These are phyloP conservation scores for Telmatherina bonti DNA, from an alignment of 2,797 vertebrate species.

Conservation along the genomic window DNA sequence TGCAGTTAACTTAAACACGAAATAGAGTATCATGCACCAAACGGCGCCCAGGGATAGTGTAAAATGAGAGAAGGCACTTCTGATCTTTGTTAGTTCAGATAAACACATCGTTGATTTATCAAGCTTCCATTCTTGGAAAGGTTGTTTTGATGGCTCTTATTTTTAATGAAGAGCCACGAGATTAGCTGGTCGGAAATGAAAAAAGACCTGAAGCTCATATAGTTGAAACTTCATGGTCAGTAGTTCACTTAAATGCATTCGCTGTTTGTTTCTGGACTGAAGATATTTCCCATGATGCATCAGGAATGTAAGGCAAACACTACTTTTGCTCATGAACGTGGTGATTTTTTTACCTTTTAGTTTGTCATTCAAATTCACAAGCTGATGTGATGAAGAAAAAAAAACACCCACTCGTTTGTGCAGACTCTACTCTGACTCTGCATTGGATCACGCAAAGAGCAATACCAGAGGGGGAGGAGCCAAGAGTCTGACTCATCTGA, in stretches of 20 bases:
- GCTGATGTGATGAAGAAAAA: neutral
- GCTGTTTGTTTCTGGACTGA: neutral
- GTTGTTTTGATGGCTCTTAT: neutral
- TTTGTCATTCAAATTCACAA: neutral
- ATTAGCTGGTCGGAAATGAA: neutral
- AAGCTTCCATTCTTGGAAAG: neutral
- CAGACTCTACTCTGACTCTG: neutral
- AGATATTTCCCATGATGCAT: no score
- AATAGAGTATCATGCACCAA: neutral
- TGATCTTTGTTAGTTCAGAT: neutral
- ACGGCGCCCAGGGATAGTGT: slow-evolving; percentile 5
- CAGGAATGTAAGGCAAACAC: neutral
- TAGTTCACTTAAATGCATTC: neutral
- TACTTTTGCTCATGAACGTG: neutral
- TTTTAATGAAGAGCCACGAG: neutral
- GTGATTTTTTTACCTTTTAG: neutral
- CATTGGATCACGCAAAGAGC: no score
- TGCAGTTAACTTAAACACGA: slow-evolving; percentile 22
- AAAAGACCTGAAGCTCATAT: neutral
- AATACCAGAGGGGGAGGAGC: no score
- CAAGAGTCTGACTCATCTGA: neutral
- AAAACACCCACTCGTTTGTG: neutral
- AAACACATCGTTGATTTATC: neutral
- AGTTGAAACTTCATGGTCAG: neutral
- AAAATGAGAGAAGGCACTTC: neutral